Evolutionary conservation across 2,113 vertebrate species (phyloP).

Genomic region (Antechinus flavipes): DNA sequence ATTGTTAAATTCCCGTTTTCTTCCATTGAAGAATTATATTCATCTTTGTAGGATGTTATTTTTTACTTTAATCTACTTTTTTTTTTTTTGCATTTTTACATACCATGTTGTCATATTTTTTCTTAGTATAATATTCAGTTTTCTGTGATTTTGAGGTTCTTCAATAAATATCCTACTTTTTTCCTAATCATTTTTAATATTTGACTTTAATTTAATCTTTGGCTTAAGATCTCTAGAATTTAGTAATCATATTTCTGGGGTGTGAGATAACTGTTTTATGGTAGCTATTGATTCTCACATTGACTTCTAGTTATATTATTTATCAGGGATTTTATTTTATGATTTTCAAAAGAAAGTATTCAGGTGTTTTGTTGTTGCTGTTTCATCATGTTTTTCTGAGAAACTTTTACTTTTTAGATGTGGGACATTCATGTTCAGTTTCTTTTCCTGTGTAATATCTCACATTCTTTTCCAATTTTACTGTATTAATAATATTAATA

Average conservation of each 20-base stretch:
- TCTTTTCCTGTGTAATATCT: not conserved
- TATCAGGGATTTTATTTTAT: not conserved
- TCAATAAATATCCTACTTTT: not conserved
- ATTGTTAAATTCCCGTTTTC: not conserved
- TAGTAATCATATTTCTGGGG: not conserved
- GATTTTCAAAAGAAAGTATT: not conserved
- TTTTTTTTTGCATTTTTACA: not conserved
- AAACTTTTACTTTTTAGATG: not conserved
- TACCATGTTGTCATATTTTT: not conserved
- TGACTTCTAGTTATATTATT: not conserved
- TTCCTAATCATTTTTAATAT: not conserved
- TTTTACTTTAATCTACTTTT: not conserved
- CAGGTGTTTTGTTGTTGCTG: not conserved
- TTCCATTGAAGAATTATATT: not conserved
- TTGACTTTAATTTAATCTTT: not conserved
- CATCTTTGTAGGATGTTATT: not conserved
- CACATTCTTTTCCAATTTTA: not conserved
- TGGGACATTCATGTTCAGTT: not conserved
- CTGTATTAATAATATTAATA: not conserved
- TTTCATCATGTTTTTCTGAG: not conserved
- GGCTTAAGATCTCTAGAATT: not conserved
- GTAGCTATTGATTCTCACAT: not conserved
- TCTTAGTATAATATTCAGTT: not conserved
- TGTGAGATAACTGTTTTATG: not conserved
- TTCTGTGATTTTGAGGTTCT: not conserved